phyloP scores from a whole-genome alignment of 2,888 invertebrate genomes.

The Ligdia adustata region DNA sequence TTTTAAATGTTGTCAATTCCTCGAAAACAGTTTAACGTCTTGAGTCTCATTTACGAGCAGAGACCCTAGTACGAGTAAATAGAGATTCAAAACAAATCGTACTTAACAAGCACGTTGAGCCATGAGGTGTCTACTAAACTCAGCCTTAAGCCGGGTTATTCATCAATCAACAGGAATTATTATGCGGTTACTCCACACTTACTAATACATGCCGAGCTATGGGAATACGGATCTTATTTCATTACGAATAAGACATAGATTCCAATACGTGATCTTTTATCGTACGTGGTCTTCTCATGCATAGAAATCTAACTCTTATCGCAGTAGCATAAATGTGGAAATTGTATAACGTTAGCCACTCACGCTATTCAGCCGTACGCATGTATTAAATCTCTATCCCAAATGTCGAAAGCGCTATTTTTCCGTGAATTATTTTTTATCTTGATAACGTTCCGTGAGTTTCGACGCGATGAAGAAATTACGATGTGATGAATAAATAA shows the following conservation, averaged over 20 bases:
- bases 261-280: background rate
- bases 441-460: conserved; percentile 28
- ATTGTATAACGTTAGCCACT: conserved; percentile 19
- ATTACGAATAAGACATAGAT: conserved; percentile 5
- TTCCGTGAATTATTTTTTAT: conserved; percentile 34
- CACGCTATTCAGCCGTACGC: conserved; percentile 30
- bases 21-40: too few species aligned
- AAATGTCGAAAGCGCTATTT: conserved; percentile 36
- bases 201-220: conserved; percentile 31
- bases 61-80: too few species aligned
- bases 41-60: too few species aligned
- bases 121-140: conserved; percentile 40
- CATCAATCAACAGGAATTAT: conserved; percentile 66
- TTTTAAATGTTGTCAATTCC: too few species aligned
- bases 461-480: conserved; percentile 36
- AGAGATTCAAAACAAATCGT: conserved; percentile 29
- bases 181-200: conserved; percentile 46
- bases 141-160: conserved; percentile 42
- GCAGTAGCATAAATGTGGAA: conserved; percentile 20
- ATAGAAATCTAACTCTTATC: conserved; percentile 7
- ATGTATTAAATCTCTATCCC: conserved; percentile 40
- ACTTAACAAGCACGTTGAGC: conserved; percentile 36
- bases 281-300: background rate
- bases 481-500: conserved; percentile 29
- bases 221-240: conserved; percentile 12